Evolutionary conservation across 2,888 invertebrate genomes (phyloP).

Genomic region (Ceratothoa steindachneri): DNA sequence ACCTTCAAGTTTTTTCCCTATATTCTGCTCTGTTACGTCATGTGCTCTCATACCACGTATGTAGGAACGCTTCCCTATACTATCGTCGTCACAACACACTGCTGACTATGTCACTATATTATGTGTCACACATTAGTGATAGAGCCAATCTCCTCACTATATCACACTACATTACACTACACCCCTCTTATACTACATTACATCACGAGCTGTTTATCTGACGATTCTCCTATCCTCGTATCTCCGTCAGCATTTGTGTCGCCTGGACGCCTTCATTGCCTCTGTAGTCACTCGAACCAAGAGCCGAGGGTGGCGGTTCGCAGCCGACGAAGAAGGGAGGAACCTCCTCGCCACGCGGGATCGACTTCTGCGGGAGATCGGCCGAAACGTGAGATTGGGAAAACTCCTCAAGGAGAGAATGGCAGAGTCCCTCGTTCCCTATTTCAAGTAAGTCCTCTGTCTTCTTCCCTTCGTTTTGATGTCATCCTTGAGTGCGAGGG

Average conservation of each 20-base stretch:
- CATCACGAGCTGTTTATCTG: too few relatives aligned
- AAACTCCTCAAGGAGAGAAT: conserved; percentile 64
- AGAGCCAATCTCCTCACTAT: too few relatives aligned
- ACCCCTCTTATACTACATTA: too few relatives aligned
- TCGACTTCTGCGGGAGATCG: conserved; percentile 65
- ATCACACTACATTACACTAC: too few relatives aligned
- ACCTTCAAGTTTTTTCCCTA: too few relatives aligned
- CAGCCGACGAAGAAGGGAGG: conserved; percentile 50
- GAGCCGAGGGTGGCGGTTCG: not conserved
- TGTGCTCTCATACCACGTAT: too few relatives aligned
- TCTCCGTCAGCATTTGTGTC: conserved; percentile 59
- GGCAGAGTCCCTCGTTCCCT: conserved; percentile 59
- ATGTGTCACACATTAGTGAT: too few relatives aligned
- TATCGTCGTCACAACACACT: too few relatives aligned
- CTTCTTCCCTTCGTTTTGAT: not conserved
- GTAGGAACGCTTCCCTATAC: too few relatives aligned
- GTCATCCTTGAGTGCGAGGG: not conserved
- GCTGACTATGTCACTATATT: too few relatives aligned
- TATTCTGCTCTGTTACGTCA: too few relatives aligned
- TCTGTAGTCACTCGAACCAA: conserved; percentile 19
- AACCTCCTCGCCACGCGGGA: conserved; percentile 62
- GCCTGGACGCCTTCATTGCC: conserved; percentile 60
- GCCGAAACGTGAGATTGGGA: conserved; percentile 68
- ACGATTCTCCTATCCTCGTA: too few relatives aligned
- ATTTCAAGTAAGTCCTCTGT: conserved; percentile 34